A percentile compares a stretch with the other conserved stretches of the same genome.
Evolutionary conservation across 2,113 vertebrate species (phyloP).

Genomic region (Bos javanicus): DNA sequence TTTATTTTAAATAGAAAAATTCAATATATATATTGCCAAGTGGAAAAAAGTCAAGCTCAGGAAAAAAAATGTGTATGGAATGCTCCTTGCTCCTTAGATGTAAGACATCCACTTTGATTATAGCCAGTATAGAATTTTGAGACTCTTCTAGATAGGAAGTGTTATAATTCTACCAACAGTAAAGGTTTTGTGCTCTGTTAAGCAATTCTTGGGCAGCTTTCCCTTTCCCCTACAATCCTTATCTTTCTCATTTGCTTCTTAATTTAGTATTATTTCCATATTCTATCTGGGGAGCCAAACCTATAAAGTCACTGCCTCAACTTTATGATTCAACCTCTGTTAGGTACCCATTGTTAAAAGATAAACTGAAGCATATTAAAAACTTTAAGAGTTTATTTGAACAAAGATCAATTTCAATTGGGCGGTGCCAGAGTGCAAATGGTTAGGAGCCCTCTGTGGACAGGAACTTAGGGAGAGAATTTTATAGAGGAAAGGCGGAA

Average conservation of each 20-base stretch:
- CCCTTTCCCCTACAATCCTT: background rate
- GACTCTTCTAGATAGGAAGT: background rate
- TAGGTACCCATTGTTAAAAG: background rate
- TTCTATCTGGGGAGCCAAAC: background rate
- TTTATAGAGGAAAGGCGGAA: background rate
- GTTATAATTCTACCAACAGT: background rate
- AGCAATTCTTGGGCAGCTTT: background rate
- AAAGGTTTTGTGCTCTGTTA: background rate
- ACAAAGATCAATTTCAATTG: background rate
- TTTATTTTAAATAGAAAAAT: slow-evolving; percentile 31
- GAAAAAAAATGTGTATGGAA: background rate
- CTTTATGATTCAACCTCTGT: background rate
- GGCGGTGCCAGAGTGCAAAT: background rate
- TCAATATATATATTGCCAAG: background rate
- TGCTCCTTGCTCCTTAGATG: background rate
- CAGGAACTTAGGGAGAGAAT: background rate
- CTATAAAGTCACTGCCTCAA: background rate
- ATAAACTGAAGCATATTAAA: background rate
- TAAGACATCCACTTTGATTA: background rate
- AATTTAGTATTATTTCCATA: background rate
- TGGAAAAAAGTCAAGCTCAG: background rate
- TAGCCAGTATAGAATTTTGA: background rate
- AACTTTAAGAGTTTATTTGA: background rate
- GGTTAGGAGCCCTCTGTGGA: background rate
- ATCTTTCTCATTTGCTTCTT: background rate